A percentile compares a stretch with the other conserved stretches of the same genome.
Evolutionary conservation across 2,888 invertebrate genomes (phyloP).

Genomic region (Aphidius colemani): DNA sequence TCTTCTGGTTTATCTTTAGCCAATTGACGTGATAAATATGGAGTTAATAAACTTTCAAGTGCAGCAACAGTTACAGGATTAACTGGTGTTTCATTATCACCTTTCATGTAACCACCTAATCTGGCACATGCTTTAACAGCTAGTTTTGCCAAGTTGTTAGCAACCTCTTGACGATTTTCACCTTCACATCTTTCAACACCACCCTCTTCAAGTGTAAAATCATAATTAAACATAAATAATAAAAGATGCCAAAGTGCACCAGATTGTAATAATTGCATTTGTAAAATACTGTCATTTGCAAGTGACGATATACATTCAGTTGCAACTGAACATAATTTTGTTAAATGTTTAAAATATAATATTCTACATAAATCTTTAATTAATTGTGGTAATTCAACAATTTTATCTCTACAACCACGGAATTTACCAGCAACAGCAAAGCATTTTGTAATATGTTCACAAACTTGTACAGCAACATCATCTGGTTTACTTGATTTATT

Average conservation of each 20-base stretch:
- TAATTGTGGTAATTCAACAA: conserved; percentile 86
- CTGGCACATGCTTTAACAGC: conserved; percentile 84
- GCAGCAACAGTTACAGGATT: conserved; percentile 64
- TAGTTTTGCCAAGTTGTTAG: conserved; percentile 90
- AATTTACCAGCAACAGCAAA: conserved; percentile 96
- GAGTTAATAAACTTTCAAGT: conserved; percentile 78
- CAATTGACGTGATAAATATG: conserved; percentile 81
- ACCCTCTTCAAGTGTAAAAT: conserved; percentile 96
- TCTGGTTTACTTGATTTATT: conserved; percentile 75
- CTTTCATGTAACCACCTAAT: conserved; percentile 74
- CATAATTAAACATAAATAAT: conserved; percentile 89
- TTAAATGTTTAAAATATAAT: conserved; percentile 85
- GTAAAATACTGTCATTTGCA: conserved; percentile 83
- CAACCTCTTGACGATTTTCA: conserved; percentile 87
- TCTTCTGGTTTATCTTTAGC: conserved; percentile 75
- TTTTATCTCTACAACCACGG: conserved; percentile 83
- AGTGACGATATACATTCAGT: conserved; percentile 90
- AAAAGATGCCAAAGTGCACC: conserved; percentile 93
- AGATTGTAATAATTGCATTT: conserved; percentile 79
- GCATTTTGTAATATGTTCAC: conserved; percentile 87
- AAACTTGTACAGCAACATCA: conserved; percentile 88
- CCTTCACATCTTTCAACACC: conserved; percentile 86
- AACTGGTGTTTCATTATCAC: conserved; percentile 51
- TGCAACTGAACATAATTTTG: conserved; percentile 82
- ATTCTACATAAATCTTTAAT: conserved; percentile 85